Evolutionary conservation across 2,113 vertebrate species (phyloP), one percentile per base, ranked within the genome.

Genomic region (Leucoraja erinaceus): DNA sequence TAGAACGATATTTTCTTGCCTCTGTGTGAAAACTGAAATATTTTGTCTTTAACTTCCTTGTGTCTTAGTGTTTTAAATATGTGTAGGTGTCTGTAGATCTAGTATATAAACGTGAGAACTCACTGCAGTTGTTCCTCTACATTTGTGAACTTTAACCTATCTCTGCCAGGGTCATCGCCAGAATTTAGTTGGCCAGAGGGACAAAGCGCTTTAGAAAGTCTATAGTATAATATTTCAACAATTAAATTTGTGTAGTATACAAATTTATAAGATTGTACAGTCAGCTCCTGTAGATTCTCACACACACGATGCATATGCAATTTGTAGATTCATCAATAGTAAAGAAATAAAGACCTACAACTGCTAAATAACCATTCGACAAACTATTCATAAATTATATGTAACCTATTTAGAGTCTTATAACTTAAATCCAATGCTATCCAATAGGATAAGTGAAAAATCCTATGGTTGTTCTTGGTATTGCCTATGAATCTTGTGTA

Each of bases 111-210:
- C 70, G 59, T 88, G 66, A 90, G 18, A 90, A 90, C 61, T 90
- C 86, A 91, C 11, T 91, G 68, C 68, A 28, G 33, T 74, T 70
- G 8, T 72, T 72, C 54, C 66, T 91, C 66, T 18, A n/a, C n/a
- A 88, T 66, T 63, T 88, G 83, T 66, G 83, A 63, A 88, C 59
- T 63, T 63, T n/a, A 16, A 25, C 20, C 33, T 91, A 38, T 91
- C 88, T 72, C 63, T 91, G 88, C 66, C 88, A 91, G 88, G 88
- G 88, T 63, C 88, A 72, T 91, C 90, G 90, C 68, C 90, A 91
- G 90, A 91, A 72, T 74, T 91, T 72, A 72, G 66, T 91, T 28
- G 63, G 33, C 90, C 83, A 61, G 90, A 18, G 90, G 68, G 90
- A 91, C 68, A 91, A 91, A 74, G 63, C 90, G 72, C 33, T 91